Evolutionary conservation across 2,888 invertebrate genomes (phyloP), one percentile per base, ranked within the genome.

Genomic region (Diploptera punctata): DNA sequence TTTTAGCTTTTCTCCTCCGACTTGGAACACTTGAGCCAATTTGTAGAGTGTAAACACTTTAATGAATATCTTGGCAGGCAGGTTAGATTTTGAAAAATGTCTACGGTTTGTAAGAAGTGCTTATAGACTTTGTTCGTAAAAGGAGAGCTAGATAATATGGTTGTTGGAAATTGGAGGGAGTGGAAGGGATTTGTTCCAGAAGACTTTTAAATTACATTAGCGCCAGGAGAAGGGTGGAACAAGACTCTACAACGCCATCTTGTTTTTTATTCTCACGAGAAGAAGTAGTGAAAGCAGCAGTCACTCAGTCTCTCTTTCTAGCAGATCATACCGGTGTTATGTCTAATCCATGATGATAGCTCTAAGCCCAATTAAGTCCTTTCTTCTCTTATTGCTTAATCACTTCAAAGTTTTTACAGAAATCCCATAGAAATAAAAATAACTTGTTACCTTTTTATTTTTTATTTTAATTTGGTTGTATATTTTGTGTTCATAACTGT

Each of bases 201-300:
- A 72, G 72, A 72, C 72, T 72, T 72, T 68, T 72, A 72, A 72
- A 72, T 72, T 72, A 72, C 72, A 72, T 72, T 72, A 72, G 72
- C 68, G 61, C 43, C 72, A 68, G 67, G 44, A 60, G 60, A 24
- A 24, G 67, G 71, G 47, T 44, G 62, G 24, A 38, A 16, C 19
- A n/a, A 47, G 26, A 16, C 65, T 47, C 26, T 24, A 26, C 24
- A 33, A 47, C 47, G 65, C 29, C 57, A 29, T n/a, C n/a, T n/a
- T 57, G 65, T 44, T 43, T 24, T 21, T 16, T 18, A 44, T 26
- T 24, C 49, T 13, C 21, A 31, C 52, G n/a, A n/a, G 52, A 60
- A 57, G 18, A 21, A 31, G 16, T 29, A 67, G 54, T n/a, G 68
- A 60, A 57, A 67, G 54, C 62, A 65, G 61, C 49, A 61, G 65